Conservation (phyloP, 2,797 vertebrate species). For the Hirundo rustica region DNA sequence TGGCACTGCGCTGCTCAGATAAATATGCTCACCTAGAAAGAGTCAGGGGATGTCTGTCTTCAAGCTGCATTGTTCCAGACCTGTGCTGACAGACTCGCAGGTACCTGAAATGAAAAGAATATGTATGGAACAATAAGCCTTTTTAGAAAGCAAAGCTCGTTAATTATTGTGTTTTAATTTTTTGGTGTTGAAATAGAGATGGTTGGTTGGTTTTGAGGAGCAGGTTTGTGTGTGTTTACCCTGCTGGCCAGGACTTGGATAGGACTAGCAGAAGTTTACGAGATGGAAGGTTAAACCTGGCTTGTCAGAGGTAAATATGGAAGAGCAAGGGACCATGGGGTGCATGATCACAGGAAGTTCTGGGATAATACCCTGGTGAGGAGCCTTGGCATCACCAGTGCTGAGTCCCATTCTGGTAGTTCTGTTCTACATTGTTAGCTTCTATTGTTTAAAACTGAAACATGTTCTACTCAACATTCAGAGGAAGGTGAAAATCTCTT, state of each 20-base stretch:
- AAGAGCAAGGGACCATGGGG: background rate
- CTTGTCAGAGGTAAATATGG: background rate
- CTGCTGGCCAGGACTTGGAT: background rate
- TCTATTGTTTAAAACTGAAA: background rate
- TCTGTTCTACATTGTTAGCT: background rate
- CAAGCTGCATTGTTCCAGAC: background rate
- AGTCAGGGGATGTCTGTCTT: background rate
- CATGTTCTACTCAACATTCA: fast-evolving
- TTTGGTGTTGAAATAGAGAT: background rate
- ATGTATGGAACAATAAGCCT: background rate
- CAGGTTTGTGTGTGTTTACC: background rate
- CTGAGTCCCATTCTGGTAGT: background rate
- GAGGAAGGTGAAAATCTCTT: background rate
- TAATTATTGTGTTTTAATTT: background rate
- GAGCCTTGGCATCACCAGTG: background rate
- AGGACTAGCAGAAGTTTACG: slow-evolving; percentile 9
- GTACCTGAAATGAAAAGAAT: background rate
- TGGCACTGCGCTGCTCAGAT: background rate
- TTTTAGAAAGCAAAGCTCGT: background rate
- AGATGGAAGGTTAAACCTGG: background rate
- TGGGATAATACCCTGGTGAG: background rate
- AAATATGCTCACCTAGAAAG: background rate
- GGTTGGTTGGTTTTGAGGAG: background rate
- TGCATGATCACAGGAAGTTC: background rate
- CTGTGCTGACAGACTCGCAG: background rate